Evolutionary conservation across 2,797 vertebrate species (phyloP), one percentile per base, ranked within the genome.

Genomic region (Alcedo quadribrachys): DNA sequence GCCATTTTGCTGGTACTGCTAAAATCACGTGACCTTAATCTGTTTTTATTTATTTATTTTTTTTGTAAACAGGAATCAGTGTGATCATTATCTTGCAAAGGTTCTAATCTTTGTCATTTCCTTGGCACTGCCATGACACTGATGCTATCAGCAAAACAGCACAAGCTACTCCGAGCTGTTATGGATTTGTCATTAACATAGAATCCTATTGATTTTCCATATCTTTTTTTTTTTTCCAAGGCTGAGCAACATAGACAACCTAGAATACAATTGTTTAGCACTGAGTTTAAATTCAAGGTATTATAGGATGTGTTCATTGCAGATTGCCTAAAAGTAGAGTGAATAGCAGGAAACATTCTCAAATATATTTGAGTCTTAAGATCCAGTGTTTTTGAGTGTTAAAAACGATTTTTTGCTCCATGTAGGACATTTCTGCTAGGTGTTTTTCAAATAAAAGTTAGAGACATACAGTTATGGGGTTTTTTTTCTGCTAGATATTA

Each of bases 91-190:
- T 87, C 84, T 94, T 77, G 40, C 22, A 65, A 68, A 90, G 25
- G 51, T 83, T 87, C 61, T 82, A 77, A 66, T 76, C 43, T 63
- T 67, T 93, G 57, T 62, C 7, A 62, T 94, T 96, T 92, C 35
- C n/a, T 92, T 89, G 73, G 69, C 43, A 43, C 57, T 87, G 28
- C 15, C 54, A 20, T 87, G 89, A 46, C 45, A 19, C 7, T 53
- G 79, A 84, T 87, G 45, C 8, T 87, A 91, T 93, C 79, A 60
- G 42, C 21, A 30, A 63, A 54, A 37, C n/a, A 68, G n/a, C 50
- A 33, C 19, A 75, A 77, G 46, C 54, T 85, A 76, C 58, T 83
- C 33, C 28, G 33, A 95, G 43, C 48, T 71, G 32, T 37, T 85
- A 45, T 11, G 25, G 42, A 86, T 58, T 78, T 3, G 5, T 68